These are phyloP conservation scores for Acleris sparsana DNA, from an alignment of 2,888 invertebrate species.

Conservation along the genomic window DNA sequence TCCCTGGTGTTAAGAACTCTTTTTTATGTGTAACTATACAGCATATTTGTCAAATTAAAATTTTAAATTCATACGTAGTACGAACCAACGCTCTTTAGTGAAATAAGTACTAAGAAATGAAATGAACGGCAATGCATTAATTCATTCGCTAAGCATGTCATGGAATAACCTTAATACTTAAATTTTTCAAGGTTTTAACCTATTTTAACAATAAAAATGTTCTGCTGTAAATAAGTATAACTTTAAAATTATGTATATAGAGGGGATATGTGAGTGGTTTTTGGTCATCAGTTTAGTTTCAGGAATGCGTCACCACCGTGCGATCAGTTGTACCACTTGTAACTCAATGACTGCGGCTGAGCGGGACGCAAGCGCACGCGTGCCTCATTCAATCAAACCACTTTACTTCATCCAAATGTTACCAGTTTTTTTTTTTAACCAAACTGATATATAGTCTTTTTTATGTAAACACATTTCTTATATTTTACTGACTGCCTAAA, in stretches of 20 bases:
- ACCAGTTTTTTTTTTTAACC: too few relatives aligned
- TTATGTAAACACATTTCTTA: too few relatives aligned
- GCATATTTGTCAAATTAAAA: too few relatives aligned
- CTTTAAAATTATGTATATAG: background rate
- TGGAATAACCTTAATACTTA: background rate
- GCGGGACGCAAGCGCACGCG: background rate
- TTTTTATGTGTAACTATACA: too few relatives aligned
- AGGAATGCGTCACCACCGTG: background rate
- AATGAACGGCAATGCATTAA: conserved; percentile 25
- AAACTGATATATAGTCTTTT: too few relatives aligned
- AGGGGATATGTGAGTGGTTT: background rate
- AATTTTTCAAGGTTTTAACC: too few relatives aligned
- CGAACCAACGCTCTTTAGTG: too few relatives aligned
- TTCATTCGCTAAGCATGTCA: conserved; percentile 27
- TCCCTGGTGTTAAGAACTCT: background rate
- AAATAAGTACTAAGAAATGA: background rate
- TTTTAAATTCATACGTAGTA: too few relatives aligned
- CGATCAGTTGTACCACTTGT: background rate
- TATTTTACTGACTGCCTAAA: too few relatives aligned
- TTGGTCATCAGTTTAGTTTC: background rate
- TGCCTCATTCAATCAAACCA: too few relatives aligned
- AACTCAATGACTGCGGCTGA: background rate
- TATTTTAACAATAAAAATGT: too few relatives aligned
- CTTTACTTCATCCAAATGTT: too few relatives aligned
- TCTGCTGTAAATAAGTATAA: background rate